Evolutionary conservation across 1,140 invertebrate species (phyloP).

Genomic region (Stenopsyche tienmushanensis): DNA sequence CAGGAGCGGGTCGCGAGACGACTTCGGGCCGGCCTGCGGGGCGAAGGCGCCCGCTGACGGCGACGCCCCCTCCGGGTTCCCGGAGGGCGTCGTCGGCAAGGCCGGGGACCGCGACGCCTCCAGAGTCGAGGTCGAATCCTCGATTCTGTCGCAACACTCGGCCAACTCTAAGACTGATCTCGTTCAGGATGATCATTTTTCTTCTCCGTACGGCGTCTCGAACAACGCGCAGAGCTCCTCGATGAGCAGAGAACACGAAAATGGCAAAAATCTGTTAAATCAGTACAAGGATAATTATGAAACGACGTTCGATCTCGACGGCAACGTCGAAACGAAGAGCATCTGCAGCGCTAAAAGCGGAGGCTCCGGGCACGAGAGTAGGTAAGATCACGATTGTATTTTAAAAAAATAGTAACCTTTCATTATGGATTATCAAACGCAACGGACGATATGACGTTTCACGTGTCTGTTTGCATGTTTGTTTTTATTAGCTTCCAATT

Average conservation of each 20-base stretch:
- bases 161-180: conserved; percentile 52
- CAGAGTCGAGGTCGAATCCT: conserved; percentile 53
- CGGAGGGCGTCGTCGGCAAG: too few relatives aligned
- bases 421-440: too few relatives aligned
- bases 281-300: conserved; percentile 71
- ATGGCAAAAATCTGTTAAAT: conserved; percentile 44
- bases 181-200: conserved; percentile 47
- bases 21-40: conserved; percentile 33
- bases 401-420: too few relatives aligned
- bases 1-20: conserved; percentile 38
- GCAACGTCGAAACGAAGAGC: conserved; percentile 76
- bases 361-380: conserved; percentile 64
- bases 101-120: conserved; percentile 53
- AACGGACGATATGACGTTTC: too few relatives aligned
- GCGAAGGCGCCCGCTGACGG: not conserved
- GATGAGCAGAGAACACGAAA: conserved; percentile 40
- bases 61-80: conserved; percentile 46
- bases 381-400: too few relatives aligned
- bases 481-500: too few relatives aligned
- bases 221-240: conserved; percentile 35
- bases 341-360: conserved; percentile 65
- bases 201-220: conserved; percentile 48
- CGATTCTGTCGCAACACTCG: conserved; percentile 51
- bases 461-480: too few relatives aligned
- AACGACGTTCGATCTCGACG: conserved; percentile 79